A percentile compares a stretch with the other conserved stretches of the same genome.
Evolutionary conservation across 2,888 invertebrate species (phyloP).

Genomic region (Apamea anceps): DNA sequence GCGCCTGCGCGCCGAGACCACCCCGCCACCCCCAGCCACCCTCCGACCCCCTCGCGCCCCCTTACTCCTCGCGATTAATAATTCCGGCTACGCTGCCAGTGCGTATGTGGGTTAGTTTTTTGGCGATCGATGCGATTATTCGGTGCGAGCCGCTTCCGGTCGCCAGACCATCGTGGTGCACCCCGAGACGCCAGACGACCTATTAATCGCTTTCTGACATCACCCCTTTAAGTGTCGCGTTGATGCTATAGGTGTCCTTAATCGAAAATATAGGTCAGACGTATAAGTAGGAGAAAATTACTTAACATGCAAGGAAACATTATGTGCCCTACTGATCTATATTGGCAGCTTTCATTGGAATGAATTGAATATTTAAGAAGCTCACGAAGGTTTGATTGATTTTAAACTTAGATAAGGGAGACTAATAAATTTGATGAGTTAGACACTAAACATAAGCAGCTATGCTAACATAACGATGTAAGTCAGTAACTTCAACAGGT

Average conservation of each 20-base stretch:
- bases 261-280: conserved; percentile 65
- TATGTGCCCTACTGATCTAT: conserved; percentile 63
- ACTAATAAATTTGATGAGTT: conserved; percentile 25
- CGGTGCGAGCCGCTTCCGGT: conserved; percentile 85
- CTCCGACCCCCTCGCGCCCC: conserved; percentile 80
- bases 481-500: conserved; percentile 24
- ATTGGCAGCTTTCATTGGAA: conserved; percentile 45
- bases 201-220: conserved; percentile 83
- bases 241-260: conserved; percentile 64
- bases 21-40: conserved; percentile 75
- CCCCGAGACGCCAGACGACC: conserved; percentile 82
- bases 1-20: conserved; percentile 81
- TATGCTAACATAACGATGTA: conserved; percentile 3
- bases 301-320: conserved; percentile 61
- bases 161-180: conserved; percentile 81
- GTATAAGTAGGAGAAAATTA: conserved; percentile 60
- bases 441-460: background rate
- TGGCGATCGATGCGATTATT: conserved; percentile 90
- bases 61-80: conserved; percentile 89
- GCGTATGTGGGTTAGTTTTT: conserved; percentile 91
- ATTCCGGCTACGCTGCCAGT: conserved; percentile 90
- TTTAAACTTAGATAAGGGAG: conserved; percentile 24
- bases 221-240: conserved; percentile 73
- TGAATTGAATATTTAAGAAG: conserved; percentile 47
- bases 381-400: conserved; percentile 44